Evolutionary conservation across 2,888 invertebrate species (phyloP).

Genomic region (Caprella mutica): DNA sequence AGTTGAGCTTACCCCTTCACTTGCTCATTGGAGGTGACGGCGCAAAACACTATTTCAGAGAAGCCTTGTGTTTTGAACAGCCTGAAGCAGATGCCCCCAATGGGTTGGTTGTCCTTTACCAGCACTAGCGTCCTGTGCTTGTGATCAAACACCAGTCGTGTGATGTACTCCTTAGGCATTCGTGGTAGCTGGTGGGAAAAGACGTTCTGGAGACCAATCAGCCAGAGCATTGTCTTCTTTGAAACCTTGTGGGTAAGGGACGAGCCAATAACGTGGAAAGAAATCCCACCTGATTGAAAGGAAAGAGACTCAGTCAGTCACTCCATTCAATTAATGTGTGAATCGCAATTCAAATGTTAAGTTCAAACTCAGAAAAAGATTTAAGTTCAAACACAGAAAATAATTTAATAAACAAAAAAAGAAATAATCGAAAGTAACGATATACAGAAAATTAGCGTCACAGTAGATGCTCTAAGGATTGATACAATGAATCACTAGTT

Average conservation of each 20-base stretch:
- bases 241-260: constrained; percentile 72
- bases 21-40: constrained; percentile 89
- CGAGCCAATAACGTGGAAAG: constrained; percentile 89
- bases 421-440: too few species aligned
- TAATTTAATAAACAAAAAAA: too few species aligned
- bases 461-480: too few species aligned
- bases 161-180: constrained; percentile 97
- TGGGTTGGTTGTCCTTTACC: constrained; percentile 80
- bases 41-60: constrained; percentile 97
- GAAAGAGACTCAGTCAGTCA: too few species aligned
- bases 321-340: too few species aligned
- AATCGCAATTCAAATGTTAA: too few species aligned
- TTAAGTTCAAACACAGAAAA: too few species aligned
- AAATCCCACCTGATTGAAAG: too few species aligned
- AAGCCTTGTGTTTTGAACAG: constrained; percentile 90
- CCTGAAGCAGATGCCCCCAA: constrained; percentile 95
- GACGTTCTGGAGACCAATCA: constrained; percentile 83
- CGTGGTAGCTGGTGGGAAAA: constrained; percentile 90
- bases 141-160: constrained; percentile 83
- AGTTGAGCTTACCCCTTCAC: too few species aligned
- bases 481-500: too few species aligned
- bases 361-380: too few species aligned
- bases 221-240: constrained; percentile 85
- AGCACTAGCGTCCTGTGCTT: constrained; percentile 87
- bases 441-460: too few species aligned